Conservation (phyloP, 2,888 invertebrate species). For the Atethmia centrago region DNA sequence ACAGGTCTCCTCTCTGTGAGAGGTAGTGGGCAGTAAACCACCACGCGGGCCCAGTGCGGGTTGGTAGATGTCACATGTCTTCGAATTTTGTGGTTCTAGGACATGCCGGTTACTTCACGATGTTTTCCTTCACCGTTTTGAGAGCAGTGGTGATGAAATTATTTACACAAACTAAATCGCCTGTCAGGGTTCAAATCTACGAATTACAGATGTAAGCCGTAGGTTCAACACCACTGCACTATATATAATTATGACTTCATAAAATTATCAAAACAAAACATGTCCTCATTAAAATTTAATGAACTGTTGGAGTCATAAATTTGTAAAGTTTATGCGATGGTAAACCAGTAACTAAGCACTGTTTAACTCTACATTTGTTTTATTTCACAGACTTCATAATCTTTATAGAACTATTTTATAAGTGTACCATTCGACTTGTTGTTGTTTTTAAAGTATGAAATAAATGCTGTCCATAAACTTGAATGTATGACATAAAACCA, state of each 20-base stretch:
- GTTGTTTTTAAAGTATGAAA: slow-evolving; percentile 38
- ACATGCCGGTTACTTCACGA: too few relatives aligned
- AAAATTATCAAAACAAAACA: slow-evolving; percentile 19
- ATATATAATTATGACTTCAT: background rate
- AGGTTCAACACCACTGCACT: too few relatives aligned
- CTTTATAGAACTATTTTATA: background rate
- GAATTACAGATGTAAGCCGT: too few relatives aligned
- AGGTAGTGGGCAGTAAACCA: too few relatives aligned
- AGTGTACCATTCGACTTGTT: slow-evolving; percentile 9
- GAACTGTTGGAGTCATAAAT: slow-evolving; percentile 10
- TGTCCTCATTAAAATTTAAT: slow-evolving; percentile 25
- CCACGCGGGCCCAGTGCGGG: too few relatives aligned
- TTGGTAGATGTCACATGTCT: too few relatives aligned
- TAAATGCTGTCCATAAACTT: slow-evolving; percentile 52
- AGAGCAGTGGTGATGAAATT: too few relatives aligned
- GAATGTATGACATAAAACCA: slow-evolving; percentile 66
- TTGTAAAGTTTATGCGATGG: background rate
- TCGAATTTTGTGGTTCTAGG: too few relatives aligned
- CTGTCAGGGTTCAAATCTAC: too few relatives aligned
- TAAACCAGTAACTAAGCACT: background rate
- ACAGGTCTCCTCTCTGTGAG: too few relatives aligned
- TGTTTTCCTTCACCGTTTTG: too few relatives aligned
- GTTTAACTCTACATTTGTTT: slow-evolving; percentile 16
- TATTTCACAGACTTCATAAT: slow-evolving; percentile 5
- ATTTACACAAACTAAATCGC: too few relatives aligned